Base-by-base conservation (phyloP, 1,140 invertebrate genomes). In the Zaprionus vittiger region DNA sequence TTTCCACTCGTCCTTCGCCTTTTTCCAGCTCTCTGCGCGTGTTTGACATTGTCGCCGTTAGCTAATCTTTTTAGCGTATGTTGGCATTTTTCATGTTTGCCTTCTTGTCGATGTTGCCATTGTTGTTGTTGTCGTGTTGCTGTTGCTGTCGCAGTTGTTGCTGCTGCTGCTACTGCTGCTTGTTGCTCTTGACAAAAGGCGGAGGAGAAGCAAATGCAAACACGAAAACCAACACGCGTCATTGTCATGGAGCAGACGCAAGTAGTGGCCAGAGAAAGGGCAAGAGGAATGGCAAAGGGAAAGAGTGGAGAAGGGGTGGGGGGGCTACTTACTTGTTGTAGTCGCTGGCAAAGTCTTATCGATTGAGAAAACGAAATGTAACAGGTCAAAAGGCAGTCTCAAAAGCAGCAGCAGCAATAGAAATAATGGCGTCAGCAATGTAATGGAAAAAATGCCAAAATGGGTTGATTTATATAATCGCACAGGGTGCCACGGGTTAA, bases 41-140 rank as follows among this genome's bases (percentile, higher is more conserved):
- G 85, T 89, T 89, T 89, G 84, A 89, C 84, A 89, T 89, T 89
- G 85, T 89, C 81, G 84, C 84, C 85, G 81, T 90, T 89, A 84
- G 84, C 84, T 89, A 89, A 89, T 89, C 84, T 89, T 89, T 89
- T 89, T 89, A 89, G 84, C 84, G 84, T 90, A 89, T 89, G 84
- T 89, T 89, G 84, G 85, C 84, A 89, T 89, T 89, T 86, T 90
- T 87, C 84, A 89, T 89, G 84, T 89, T 89, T 89, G 85, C 84
- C 83, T 74, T 79, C 77, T 87, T 87, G 80, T 83, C 57, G 66
- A 47, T 68, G 61, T 77, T 49, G 74, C 38, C 37, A 56, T 68
- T 57, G 59, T 56, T 77, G 62, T 62, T 65, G 71, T 59, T 80
- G 60, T 59, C 63, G 65, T 61, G 70, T 54, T 80, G 60, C 63